Base-by-base conservation (phyloP, 2,113 vertebrate species). In the Paralichthys olivaceus region DNA sequence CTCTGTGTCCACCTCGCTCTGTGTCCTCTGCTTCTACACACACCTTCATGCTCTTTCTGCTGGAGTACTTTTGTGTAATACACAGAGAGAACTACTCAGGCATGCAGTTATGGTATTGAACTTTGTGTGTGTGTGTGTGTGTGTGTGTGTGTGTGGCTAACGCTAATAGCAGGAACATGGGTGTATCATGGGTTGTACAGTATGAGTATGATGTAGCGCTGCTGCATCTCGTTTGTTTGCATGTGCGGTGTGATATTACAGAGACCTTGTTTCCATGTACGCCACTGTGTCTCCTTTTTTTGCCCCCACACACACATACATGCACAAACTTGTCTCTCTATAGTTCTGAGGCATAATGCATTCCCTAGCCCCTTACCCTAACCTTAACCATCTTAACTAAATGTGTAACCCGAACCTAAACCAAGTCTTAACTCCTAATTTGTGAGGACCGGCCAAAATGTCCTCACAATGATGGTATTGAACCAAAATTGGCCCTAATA, bases 51-150 rank as follows among this genome's bases (percentile, higher is more conserved):
- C 87, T 87, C 77, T 85, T 83, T 81, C 57, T 79, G 77, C 79
- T 79, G 17, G 55, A 83, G 83, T 69, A 90, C 78, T 78, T 83
- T 82, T 89, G 76, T 86, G 34, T 71, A 80, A 87, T 77, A 64
- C 81, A 71, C 71, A 61, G n/a, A 79, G 66, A 87, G 64, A 57
- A 65, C 28, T 80, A 72, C 63, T 47, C 71, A 60, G 49, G 72
- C 75, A 64, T 77, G 55, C 61, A 66, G 80, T 77, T 80, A 55
- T 87, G 53, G 60, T 76, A 73, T 80, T 86, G 51, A 80, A 80
- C 63, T 74, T 72, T 75, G 11, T 55, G 69, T 54, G 71, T 73
- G 85, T 76, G 77, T 47, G n/a, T n/a, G n/a, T n/a, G n/a, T n/a
- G n/a, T n/a, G n/a, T n/a, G 47, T 74, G 7, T 57, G 69, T 57